Conservation (phyloP, 2,797 vertebrate species). For the Acomys russatus region DNA sequence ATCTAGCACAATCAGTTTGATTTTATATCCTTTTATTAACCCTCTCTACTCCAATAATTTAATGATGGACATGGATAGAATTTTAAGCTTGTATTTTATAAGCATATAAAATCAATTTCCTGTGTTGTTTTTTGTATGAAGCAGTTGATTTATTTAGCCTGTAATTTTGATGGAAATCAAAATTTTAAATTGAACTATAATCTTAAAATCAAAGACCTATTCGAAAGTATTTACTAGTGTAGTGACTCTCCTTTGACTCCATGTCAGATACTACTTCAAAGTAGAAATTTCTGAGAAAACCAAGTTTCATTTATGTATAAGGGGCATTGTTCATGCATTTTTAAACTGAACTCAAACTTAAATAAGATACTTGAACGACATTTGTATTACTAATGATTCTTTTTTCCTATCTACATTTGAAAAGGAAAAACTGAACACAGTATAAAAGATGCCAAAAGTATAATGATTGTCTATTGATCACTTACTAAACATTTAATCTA, state of each 20-base stretch:
- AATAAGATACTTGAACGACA: background rate
- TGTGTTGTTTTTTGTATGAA: background rate
- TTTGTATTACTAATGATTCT: background rate
- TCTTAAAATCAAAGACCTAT: background rate
- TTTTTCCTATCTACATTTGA: constrained; percentile 28
- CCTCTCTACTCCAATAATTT: constrained; percentile 14
- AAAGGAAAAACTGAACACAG: background rate
- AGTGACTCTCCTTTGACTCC: background rate
- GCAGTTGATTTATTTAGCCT: background rate
- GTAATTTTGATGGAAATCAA: constrained; percentile 15
- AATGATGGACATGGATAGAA: background rate
- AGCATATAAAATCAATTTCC: background rate
- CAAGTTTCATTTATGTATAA: background rate
- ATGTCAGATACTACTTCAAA: background rate
- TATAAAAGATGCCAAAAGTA: background rate
- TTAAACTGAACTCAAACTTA: constrained; percentile 1
- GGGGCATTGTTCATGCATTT: background rate
- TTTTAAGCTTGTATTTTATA: background rate
- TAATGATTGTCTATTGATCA: background rate
- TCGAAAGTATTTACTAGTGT: background rate
- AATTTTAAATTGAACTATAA: constrained; percentile 14
- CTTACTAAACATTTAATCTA: background rate
- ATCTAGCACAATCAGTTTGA: constrained; percentile 59
- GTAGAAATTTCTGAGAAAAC: background rate
- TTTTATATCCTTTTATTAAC: constrained; percentile 67